phyloP scores from a whole-genome alignment of 2,797 vertebrate genomes.

The Poecilia wingei region DNA sequence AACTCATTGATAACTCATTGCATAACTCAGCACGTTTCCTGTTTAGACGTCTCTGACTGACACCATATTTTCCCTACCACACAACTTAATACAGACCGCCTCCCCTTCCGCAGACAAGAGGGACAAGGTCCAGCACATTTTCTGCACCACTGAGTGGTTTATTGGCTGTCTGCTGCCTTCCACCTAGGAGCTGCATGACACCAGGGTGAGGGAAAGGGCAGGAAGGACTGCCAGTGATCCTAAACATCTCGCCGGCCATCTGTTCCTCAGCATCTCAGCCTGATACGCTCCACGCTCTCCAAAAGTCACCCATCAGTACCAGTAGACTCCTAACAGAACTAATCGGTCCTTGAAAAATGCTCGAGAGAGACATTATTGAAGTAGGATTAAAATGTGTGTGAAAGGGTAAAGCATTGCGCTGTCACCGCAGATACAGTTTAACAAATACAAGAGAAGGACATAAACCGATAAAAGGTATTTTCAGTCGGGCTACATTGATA shows the following conservation, averaged over 20 bases:
- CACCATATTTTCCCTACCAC: background rate
- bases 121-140: constrained; percentile 51
- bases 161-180: constrained; percentile 52
- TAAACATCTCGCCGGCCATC: constrained; percentile 53
- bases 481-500: background rate
- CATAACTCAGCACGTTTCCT: background rate
- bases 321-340: background rate
- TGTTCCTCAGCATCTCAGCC: constrained; percentile 42
- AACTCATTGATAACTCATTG: background rate
- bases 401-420: background rate
- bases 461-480: background rate
- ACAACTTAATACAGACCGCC: constrained; percentile 17
- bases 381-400: background rate
- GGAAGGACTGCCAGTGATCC: constrained; percentile 43
- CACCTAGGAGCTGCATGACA: constrained; percentile 50
- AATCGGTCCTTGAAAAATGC: background rate
- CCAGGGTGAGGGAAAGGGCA: constrained; percentile 55
- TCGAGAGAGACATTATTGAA: background rate
- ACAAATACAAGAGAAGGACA: background rate
- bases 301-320: constrained; percentile 8
- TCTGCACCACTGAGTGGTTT: constrained; percentile 47
- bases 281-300: background rate
- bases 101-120: constrained; percentile 38
- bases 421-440: background rate
- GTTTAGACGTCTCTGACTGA: constrained; percentile 14